A percentile compares a stretch with the other conserved stretches of the same genome.
Conservation (phyloP, 2,888 invertebrate species). For the Volucella bombylans region DNA sequence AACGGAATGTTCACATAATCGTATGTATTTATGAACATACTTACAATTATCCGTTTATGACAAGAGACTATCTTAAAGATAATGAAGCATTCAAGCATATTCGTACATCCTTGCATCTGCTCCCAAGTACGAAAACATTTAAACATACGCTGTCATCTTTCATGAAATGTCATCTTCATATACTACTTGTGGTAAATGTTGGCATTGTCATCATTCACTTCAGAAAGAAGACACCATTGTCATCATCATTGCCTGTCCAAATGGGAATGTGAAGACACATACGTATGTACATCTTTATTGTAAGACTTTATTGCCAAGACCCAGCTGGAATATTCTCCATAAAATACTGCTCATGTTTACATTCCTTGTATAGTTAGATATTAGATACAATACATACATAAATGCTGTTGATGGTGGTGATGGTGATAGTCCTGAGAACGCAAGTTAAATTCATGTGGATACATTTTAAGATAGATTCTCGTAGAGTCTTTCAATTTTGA, state of each 20-base stretch:
- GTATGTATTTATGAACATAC: no score
- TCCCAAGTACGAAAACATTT: no score
- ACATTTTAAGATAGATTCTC: no score
- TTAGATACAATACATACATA: slow-evolving; percentile 5
- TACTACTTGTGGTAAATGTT: slow-evolving; percentile 2
- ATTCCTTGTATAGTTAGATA: not conserved
- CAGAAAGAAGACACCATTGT: slow-evolving; percentile 31
- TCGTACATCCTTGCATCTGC: no score
- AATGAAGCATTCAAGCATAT: no score
- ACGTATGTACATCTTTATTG: slow-evolving; percentile 17
- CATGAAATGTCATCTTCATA: slow-evolving; percentile 1
- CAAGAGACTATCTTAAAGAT: no score
- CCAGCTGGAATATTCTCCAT: slow-evolving; percentile 36
- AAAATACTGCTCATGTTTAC: slow-evolving; percentile 26
- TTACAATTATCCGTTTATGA: no score
- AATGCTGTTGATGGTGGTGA: slow-evolving; percentile 8
- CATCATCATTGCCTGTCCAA: slow-evolving; percentile 41
- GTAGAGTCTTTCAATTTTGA: no score
- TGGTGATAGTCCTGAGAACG: not conserved
- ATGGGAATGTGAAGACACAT: not conserved
- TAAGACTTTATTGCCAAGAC: slow-evolving; percentile 39
- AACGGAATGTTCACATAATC: no score
- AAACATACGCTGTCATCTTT: no score
- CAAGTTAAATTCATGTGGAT: no score
- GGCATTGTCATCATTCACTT: slow-evolving; percentile 27